phyloP scores from a whole-genome alignment of 1,140 invertebrate species.

The Drosophila bipectinata region DNA sequence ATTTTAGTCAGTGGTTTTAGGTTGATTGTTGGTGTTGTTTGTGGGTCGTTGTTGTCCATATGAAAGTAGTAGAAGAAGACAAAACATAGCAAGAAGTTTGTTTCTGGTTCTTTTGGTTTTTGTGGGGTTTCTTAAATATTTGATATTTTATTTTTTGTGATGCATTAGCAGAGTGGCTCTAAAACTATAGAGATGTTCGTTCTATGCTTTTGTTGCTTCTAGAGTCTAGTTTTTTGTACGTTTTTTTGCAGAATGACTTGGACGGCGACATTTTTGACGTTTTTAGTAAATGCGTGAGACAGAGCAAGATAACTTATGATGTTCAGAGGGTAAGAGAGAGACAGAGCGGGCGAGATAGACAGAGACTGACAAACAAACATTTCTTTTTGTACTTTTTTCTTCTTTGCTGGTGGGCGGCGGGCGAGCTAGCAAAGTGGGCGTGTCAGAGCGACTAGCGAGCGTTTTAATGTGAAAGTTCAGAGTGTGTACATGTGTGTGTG shows the following conservation, averaged over 20 bases:
- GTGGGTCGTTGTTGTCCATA: constrained; percentile 43
- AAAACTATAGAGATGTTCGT: constrained; percentile 42
- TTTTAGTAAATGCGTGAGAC: constrained; percentile 75
- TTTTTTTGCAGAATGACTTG: constrained; percentile 40
- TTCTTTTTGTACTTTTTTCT: constrained; percentile 19
- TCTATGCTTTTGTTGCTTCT: constrained; percentile 31
- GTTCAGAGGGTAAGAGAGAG: constrained; percentile 31
- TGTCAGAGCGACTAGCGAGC: constrained; percentile 49
- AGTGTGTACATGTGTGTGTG: constrained; percentile 22
- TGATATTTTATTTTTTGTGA: constrained; percentile 44
- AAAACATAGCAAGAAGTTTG: constrained; percentile 41
- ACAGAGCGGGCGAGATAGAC: constrained; percentile 17
- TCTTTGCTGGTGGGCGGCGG: constrained; percentile 46
- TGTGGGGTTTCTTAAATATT: constrained; percentile 17
- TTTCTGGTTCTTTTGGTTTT: constrained; percentile 30
- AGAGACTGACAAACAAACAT: constrained; percentile 40
- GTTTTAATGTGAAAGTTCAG: constrained; percentile 25
- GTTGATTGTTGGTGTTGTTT: constrained; percentile 25
- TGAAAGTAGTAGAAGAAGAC: constrained; percentile 66
- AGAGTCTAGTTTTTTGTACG: constrained; percentile 22
- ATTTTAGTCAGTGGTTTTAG: constrained; percentile 33
- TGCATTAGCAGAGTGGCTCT: constrained; percentile 72
- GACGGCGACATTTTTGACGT: constrained; percentile 68
- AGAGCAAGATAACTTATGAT: constrained; percentile 42
- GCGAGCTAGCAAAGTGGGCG: constrained; percentile 57